These are phyloP conservation scores for Caradrina kadenii DNA, from an alignment of 2,888 invertebrate genomes.

Conservation along the genomic window DNA sequence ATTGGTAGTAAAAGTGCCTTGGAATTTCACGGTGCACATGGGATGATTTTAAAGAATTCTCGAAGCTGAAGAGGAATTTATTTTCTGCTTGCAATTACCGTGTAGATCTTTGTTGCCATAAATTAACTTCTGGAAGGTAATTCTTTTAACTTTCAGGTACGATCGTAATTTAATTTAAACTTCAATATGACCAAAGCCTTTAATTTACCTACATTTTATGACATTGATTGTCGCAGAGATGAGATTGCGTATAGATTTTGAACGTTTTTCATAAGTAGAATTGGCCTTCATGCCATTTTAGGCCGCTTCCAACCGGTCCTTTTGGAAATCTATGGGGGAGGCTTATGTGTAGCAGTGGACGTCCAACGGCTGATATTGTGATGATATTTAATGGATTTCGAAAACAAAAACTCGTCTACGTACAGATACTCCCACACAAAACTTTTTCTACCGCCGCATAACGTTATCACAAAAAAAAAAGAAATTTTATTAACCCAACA, in stretches of 20 bases:
- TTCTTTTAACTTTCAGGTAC: too few species aligned
- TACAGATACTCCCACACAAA: constrained; percentile 1
- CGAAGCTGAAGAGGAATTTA: not conserved
- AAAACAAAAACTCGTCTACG: not conserved
- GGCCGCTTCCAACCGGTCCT: too few species aligned
- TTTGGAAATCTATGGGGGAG: too few species aligned
- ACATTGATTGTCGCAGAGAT: too few species aligned
- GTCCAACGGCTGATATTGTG: too few species aligned
- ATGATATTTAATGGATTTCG: not conserved
- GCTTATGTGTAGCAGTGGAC: too few species aligned
- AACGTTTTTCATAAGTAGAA: too few species aligned
- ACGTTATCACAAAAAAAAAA: constrained; percentile 49
- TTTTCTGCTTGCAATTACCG: not conserved
- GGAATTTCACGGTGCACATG: constrained; percentile 23
- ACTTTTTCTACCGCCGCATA: constrained; percentile 4
- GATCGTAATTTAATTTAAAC: too few species aligned
- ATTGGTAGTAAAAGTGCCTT: constrained; percentile 34
- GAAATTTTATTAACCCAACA: constrained; percentile 62
- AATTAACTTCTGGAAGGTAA: not conserved
- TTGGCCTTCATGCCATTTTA: too few species aligned
- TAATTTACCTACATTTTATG: too few species aligned
- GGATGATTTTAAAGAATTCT: not conserved
- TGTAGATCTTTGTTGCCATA: not conserved
- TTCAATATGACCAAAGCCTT: too few species aligned
- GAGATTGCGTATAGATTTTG: too few species aligned